Percentiles rank a stretch among this genome's conserved stretches.
Conservation (phyloP, 1,140 invertebrate species). For the Polyergus mexicanus region DNA sequence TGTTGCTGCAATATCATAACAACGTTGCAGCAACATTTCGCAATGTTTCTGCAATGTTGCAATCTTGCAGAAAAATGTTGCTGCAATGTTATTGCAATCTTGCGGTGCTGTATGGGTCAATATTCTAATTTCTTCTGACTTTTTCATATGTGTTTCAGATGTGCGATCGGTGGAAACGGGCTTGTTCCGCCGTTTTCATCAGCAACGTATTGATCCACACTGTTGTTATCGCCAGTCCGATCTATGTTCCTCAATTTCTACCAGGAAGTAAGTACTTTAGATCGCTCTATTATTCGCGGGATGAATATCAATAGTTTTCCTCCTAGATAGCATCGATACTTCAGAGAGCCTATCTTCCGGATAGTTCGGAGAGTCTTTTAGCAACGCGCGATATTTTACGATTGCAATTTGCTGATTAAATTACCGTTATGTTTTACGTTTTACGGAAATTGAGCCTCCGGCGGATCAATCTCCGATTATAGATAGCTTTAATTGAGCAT, state of each 20-base stretch:
- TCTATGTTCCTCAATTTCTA: constrained; percentile 83
- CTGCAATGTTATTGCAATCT: too few species aligned
- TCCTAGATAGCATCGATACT: not conserved
- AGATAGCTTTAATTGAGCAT: constrained; percentile 26
- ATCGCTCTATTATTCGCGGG: constrained; percentile 40
- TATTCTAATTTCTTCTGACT: constrained; percentile 7
- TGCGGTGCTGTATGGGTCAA: too few species aligned
- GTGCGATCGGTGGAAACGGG: constrained; percentile 75
- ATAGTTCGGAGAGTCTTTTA: not conserved
- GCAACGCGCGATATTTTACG: constrained; percentile 12
- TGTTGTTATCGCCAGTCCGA: constrained; percentile 76
- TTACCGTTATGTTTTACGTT: constrained; percentile 34
- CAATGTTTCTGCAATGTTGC: too few species aligned
- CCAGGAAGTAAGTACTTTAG: constrained; percentile 79
- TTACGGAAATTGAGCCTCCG: constrained; percentile 48
- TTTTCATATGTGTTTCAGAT: constrained; percentile 79
- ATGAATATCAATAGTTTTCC: constrained; percentile 48
- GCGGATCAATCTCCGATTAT: constrained; percentile 37
- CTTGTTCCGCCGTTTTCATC: constrained; percentile 76
- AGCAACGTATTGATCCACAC: constrained; percentile 75
- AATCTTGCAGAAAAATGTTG: too few species aligned
- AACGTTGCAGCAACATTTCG: too few species aligned
- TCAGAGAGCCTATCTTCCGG: too few species aligned
- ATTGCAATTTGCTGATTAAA: constrained; percentile 50
- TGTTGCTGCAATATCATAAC: too few species aligned